phyloP scores from a whole-genome alignment of 2,888 invertebrate species.

The Eustalomyia histrio region DNA sequence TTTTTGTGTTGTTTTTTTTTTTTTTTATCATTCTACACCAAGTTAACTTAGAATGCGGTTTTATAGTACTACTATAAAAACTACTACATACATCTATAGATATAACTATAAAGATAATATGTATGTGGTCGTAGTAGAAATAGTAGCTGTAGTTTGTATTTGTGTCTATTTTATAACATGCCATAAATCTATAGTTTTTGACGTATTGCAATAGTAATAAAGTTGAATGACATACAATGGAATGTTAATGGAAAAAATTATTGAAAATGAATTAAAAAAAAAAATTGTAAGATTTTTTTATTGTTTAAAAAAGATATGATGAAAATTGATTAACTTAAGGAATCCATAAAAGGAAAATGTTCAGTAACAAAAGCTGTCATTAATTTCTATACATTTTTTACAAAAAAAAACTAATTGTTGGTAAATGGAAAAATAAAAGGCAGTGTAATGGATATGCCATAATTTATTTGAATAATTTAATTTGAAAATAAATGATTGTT shows the following conservation, averaged over 20 bases:
- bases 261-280: neutral
- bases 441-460: no score
- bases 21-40: neutral
- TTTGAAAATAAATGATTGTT: no score
- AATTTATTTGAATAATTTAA: no score
- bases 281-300: neutral
- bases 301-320: neutral
- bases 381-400: no score
- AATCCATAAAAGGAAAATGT: no score
- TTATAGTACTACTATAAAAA: neutral
- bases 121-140: neutral
- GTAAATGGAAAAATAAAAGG: no score
- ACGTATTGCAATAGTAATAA: conserved; percentile 40
- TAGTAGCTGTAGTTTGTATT: conserved; percentile 12
- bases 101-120: neutral
- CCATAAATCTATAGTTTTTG: conserved; percentile 49
- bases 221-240: conserved; percentile 63
- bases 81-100: neutral
- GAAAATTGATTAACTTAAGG: no score
- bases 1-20: neutral
- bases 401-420: no score
- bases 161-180: conserved; percentile 10
- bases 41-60: conserved; percentile 28
- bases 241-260: conserved; percentile 56
- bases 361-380: no score